These are phyloP conservation scores for Karalla daura DNA, from an alignment of 2,797 vertebrate genomes.

Conservation along the genomic window DNA sequence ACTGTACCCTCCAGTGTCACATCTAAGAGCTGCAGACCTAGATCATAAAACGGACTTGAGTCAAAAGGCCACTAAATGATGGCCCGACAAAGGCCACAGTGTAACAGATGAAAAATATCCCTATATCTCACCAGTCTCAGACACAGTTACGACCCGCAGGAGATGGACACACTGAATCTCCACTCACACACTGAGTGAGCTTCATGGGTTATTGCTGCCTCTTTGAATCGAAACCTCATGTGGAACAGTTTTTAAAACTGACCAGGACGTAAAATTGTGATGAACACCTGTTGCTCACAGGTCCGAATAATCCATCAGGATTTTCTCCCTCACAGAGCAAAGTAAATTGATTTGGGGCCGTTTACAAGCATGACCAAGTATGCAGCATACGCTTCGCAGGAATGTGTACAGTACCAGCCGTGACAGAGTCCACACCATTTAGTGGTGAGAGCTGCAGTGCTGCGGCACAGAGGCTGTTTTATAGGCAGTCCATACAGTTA, in stretches of 20 bases:
- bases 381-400: slow-evolving; percentile 56
- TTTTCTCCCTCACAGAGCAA: slow-evolving; percentile 62
- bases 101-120: too few relatives aligned
- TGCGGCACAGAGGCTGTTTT: slow-evolving; percentile 25
- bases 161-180: slow-evolving; percentile 15
- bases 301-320: slow-evolving; percentile 54
- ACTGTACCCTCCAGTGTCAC: slow-evolving; percentile 56
- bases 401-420: slow-evolving; percentile 64
- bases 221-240: slow-evolving; percentile 25
- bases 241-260: slow-evolving; percentile 12
- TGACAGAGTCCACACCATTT: slow-evolving; percentile 48
- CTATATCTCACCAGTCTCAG: slow-evolving; percentile 22
- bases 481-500: background rate
- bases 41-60: slow-evolving; percentile 59
- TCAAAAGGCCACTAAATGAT: slow-evolving; percentile 31
- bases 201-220: background rate
- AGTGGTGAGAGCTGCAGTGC: slow-evolving; percentile 7
- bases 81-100: slow-evolving; percentile 49
- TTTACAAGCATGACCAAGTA: slow-evolving; percentile 76
- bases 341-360: slow-evolving; percentile 69
- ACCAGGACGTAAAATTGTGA: slow-evolving; percentile 26
- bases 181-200: slow-evolving; percentile 21
- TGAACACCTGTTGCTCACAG: slow-evolving; percentile 66
- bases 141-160: slow-evolving; percentile 22
- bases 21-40: slow-evolving; percentile 45